Base-by-base conservation (phyloP, 2,113 vertebrate species). In the Catharus fuscescens region DNA sequence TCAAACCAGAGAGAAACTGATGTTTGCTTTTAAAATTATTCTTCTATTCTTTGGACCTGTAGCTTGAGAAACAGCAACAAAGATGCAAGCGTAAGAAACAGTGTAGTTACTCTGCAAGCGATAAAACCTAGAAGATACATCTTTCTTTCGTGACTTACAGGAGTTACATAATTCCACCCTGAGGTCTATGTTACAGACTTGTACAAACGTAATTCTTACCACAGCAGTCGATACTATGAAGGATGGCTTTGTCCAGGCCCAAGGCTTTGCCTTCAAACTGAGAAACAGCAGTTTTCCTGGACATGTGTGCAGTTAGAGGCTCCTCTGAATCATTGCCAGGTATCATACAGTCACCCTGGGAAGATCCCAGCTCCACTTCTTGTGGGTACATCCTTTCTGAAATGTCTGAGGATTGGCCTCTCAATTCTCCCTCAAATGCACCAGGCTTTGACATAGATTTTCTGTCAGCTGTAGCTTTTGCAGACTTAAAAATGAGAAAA, bases 251-350 rank as follows among this genome's bases (percentile, higher is more conserved):
- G 95, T 99, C 99, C 93, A 99, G 97, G 42, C 99, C 99, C 69
- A 99, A 96, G 10, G 99, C 99, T 98, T 99, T 99, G 90, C 99
- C 99, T 97, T 99, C 99, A 97, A 99, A 99, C 93, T 99, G 99
- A 17, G 98, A 98, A 92, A 99, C 81, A n/a, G 99, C 99, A 7
- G 98, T 98, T 97, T 99, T 99, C 89, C 99, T 98, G 94, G 98
- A 99, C 96, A 99, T 97, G 94, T 99, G 98, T n/a, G 98, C 97
- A 7, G 98, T 98, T 31, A 99, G 90, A 20, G 98, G 97, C 42
- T 99, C 99, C n/a, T 99, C 99, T 6, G 98, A 97, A 40, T 99
- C 99, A 38, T 98, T 98, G 36, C 98, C 98, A 5, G 98, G 89
- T 84, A 99, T 98, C 90, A 99, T 96, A 88, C 98, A 98, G 84